phyloP scores from a whole-genome alignment of 2,113 vertebrate species.

The Taurulus bubalis region DNA sequence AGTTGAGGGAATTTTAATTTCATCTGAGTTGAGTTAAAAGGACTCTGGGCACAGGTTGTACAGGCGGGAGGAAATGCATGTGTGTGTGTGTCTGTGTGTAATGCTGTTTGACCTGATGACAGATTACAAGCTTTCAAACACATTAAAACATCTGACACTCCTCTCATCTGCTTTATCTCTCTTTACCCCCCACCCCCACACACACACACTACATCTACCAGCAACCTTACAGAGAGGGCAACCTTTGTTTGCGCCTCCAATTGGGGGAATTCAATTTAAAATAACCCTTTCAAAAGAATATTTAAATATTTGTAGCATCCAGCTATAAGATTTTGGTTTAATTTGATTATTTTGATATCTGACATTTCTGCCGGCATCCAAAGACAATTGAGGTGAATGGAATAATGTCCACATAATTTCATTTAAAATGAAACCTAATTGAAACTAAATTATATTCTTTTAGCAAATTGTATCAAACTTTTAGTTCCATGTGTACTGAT shows the following conservation, averaged over 20 bases:
- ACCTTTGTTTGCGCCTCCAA: slow-evolving; percentile 33
- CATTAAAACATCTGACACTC: slow-evolving; percentile 68
- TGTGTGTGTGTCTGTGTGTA: slow-evolving; percentile 35
- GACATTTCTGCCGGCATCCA: background rate
- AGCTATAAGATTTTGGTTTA: background rate
- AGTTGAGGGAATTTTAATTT: slow-evolving; percentile 77
- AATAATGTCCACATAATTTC: background rate
- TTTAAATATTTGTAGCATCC: background rate
- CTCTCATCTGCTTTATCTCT: slow-evolving; percentile 70
- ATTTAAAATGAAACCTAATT: background rate
- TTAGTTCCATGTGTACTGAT: background rate
- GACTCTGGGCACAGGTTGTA: slow-evolving; percentile 61
- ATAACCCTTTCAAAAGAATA: background rate
- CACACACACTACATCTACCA: slow-evolving; percentile 25
- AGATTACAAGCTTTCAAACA: slow-evolving; percentile 76
- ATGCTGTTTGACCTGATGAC: slow-evolving; percentile 77
- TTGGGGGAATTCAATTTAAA: slow-evolving; percentile 43
- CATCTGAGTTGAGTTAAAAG: slow-evolving; percentile 77
- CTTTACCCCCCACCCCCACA: background rate
- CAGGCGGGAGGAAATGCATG: slow-evolving; percentile 47
- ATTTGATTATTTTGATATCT: background rate
- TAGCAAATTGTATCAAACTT: background rate
- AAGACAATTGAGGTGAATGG: background rate
- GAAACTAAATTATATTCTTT: background rate
- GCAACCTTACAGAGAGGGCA: slow-evolving; percentile 48